Base-by-base conservation (phyloP, 2,797 vertebrate genomes). In the Onychomys leucogaster region DNA sequence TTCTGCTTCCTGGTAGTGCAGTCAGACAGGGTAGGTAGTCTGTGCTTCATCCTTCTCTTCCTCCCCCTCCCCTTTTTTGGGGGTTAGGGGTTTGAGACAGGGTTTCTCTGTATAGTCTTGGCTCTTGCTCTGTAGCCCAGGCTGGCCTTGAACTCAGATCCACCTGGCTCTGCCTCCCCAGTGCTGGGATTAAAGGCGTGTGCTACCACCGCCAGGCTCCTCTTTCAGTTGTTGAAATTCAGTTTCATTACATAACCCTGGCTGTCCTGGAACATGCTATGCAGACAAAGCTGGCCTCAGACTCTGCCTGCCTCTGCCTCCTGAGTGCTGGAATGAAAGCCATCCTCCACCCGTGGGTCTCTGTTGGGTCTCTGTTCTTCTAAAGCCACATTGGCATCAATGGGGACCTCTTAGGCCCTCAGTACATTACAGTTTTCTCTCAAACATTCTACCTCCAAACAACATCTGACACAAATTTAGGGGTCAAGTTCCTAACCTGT, bases 1-100 rank as follows among this genome's bases (percentile, higher is more conserved):
- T 43, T 27, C 6, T 55, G 43, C 10, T 34, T n/a, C 23, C n/a
- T n/a, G 1, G 6, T 4, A 11, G 0, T 43, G n/a, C 27, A 17
- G 23, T 73, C 21, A 46, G 65, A 73, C 7, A 12, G 19, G 55
- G 29, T 1, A 1, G 17, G n/a, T 16, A 29, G 17, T 29, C 80
- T 61, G 8, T 23, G 55, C 75, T 76, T 71, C 34, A 17, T 16
- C 14, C 12, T 52, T 52, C n/a, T 25, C n/a, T 8, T 43, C 37
- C 7, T 49, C 27, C 43, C 32, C 27, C 27, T 32, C 13, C 52
- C 13, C 43, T 49, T 6, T 49, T 9, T 32, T n/a, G n/a, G n/a
- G n/a, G n/a, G n/a, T n/a, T n/a, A n/a, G n/a, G n/a, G n/a, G n/a
- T n/a, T n/a, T n/a, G 13, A 52, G 52, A 52, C 52, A 52, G 52